A percentile compares a stretch with the other conserved stretches of the same genome.
Evolutionary conservation across 2,888 invertebrate species (phyloP).

Genomic region (Resseliella maxima): DNA sequence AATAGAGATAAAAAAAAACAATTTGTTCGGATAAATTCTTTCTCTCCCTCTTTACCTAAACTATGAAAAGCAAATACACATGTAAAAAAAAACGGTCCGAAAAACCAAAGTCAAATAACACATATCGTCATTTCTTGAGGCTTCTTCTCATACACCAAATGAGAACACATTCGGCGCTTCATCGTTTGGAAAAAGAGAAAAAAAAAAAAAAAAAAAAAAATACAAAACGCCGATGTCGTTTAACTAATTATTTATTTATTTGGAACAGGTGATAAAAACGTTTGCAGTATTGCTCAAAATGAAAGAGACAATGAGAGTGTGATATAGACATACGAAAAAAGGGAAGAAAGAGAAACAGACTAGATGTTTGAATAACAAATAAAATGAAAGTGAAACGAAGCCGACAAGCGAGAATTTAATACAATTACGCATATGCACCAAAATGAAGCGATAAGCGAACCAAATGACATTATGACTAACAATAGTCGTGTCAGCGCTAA

Average conservation of each 20-base stretch:
- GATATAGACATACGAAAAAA: too few species aligned
- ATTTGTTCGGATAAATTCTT: background rate
- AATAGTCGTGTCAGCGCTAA: slow-evolving; percentile 15
- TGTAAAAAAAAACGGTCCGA: slow-evolving; percentile 4
- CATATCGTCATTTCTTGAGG: slow-evolving; percentile 7
- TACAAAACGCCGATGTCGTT: slow-evolving; percentile 17
- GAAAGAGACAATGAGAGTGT: background rate
- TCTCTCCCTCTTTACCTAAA: background rate
- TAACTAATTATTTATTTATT: slow-evolving; percentile 53
- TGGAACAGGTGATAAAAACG: slow-evolving; percentile 48
- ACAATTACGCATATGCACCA: slow-evolving; percentile 13
- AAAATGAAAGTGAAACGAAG: background rate
- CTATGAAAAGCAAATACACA: background rate
- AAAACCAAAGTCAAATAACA: slow-evolving; percentile 13
- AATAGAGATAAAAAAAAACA: background rate
- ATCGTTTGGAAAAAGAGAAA: background rate
- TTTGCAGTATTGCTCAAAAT: background rate
- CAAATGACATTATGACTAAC: background rate
- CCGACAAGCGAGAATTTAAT: background rate
- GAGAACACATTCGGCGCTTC: background rate
- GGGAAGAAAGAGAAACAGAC: too few species aligned
- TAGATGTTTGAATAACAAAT: slow-evolving; percentile 40
- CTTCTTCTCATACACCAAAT: slow-evolving; percentile 17
- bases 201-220: too few species aligned
- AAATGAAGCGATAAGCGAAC: slow-evolving; percentile 38